These are phyloP conservation scores for Coleophora deauratella DNA, from an alignment of 2,888 invertebrate species.

Conservation along the genomic window DNA sequence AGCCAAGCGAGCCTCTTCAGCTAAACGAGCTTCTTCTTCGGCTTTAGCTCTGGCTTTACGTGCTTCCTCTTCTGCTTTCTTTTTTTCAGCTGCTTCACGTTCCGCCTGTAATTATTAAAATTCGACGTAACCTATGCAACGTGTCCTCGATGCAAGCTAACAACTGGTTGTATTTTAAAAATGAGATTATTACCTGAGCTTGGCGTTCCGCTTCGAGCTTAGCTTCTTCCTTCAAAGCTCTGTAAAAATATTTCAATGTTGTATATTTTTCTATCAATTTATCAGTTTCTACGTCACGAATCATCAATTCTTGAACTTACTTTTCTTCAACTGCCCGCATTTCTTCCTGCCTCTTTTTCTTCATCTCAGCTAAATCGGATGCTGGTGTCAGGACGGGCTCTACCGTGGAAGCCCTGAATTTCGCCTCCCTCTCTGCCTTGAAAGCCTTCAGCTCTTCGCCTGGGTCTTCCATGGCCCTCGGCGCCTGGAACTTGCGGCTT, in stretches of 20 bases:
- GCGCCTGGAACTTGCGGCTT: slow-evolving; percentile 79
- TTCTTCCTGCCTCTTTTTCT: slow-evolving; percentile 76
- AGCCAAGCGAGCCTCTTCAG: slow-evolving; percentile 52
- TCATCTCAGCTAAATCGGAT: slow-evolving; percentile 69
- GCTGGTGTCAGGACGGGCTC: slow-evolving; percentile 61
- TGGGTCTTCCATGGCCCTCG: slow-evolving; percentile 73
- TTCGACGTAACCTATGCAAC: too few species aligned
- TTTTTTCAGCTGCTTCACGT: slow-evolving; percentile 60
- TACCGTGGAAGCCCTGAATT: slow-evolving; percentile 71
- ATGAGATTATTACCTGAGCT: slow-evolving; percentile 63
- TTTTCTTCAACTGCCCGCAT: slow-evolving; percentile 76
- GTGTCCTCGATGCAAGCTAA: too few species aligned
- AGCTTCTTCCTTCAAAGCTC: slow-evolving; percentile 69
- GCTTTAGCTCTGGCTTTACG: slow-evolving; percentile 64
- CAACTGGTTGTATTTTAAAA: too few species aligned
- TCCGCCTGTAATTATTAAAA: slow-evolving; percentile 35
- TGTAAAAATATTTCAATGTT: slow-evolving; percentile 29
- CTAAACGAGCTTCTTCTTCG: slow-evolving; percentile 53
- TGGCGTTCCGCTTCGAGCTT: slow-evolving; percentile 66
- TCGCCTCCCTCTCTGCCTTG: slow-evolving; percentile 76
- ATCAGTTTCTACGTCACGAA: background rate
- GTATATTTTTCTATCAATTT: background rate
- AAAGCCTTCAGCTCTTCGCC: slow-evolving; percentile 75
- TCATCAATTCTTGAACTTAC: slow-evolving; percentile 37
- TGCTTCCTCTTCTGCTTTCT: slow-evolving; percentile 72